A percentile compares a stretch with the other conserved stretches of the same genome.
Evolutionary conservation across 2,797 vertebrate genomes (phyloP).

Genomic region (Ibycter americanus): DNA sequence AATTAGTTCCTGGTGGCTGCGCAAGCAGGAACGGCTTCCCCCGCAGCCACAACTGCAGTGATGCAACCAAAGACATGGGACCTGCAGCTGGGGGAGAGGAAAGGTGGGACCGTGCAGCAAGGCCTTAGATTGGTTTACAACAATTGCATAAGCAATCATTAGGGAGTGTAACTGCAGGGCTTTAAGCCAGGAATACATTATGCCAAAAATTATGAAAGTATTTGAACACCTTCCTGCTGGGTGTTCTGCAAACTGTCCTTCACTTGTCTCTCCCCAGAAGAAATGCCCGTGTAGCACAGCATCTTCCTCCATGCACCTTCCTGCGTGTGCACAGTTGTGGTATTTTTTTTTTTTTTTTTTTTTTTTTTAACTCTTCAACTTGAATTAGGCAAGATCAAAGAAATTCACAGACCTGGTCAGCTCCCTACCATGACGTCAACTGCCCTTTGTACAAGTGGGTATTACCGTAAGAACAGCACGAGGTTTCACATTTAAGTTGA

Average conservation of each 20-base stretch:
- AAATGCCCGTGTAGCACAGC: background rate
- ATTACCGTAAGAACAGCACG: background rate
- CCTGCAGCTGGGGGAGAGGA: background rate
- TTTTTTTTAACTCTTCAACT: background rate
- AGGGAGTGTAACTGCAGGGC: background rate
- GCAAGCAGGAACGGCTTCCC: background rate
- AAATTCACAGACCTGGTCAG: background rate
- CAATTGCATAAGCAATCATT: rapidly evolving
- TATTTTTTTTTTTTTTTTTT: background rate
- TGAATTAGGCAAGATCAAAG: background rate
- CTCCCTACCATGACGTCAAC: background rate
- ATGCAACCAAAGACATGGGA: rapidly evolving
- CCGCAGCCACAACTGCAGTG: background rate
- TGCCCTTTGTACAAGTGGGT: background rate
- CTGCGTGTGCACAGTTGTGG: too few relatives aligned
- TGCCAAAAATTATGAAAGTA: background rate
- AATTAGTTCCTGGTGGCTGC: background rate
- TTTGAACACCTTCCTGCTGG: background rate
- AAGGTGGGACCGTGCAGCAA: rapidly evolving
- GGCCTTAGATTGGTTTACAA: background rate
- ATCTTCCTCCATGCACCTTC: background rate
- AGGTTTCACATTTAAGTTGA: background rate
- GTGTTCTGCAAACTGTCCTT: background rate
- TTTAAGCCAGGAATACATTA: background rate
- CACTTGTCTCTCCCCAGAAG: background rate